phyloP scores from a whole-genome alignment of 1,140 invertebrate species.

The Maconellicoccus hirsutus region DNA sequence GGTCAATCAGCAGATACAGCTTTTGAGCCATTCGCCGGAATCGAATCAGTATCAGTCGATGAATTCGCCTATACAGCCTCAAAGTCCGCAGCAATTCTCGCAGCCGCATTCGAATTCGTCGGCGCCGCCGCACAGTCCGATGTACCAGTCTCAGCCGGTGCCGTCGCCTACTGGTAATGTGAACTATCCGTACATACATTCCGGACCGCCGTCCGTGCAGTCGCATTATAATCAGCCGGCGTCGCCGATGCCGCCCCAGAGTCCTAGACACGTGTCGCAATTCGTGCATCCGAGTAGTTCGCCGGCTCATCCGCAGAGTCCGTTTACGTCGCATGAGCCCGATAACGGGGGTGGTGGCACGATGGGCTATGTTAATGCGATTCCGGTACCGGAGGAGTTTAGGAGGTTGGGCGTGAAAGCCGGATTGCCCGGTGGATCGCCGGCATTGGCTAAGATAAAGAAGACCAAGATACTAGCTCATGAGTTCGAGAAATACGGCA shows the following conservation, averaged over 20 bases:
- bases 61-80: conserved; percentile 42
- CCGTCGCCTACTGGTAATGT: not conserved
- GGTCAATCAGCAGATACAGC: not conserved
- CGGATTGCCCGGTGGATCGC: not conserved
- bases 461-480: not conserved
- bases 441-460: not conserved
- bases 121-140: conserved; percentile 34
- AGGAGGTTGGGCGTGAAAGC: not conserved
- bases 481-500: not conserved
- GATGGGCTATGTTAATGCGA: not conserved
- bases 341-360: not conserved
- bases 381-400: not conserved
- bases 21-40: not conserved
- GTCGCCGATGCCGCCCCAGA: conserved; percentile 31
- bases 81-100: conserved; percentile 39
- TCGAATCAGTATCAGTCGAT: not conserved
- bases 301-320: conserved; percentile 19
- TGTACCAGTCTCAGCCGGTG: conserved; percentile 24
- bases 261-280: conserved; percentile 24
- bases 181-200: conserved; percentile 21
- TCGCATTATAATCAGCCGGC: conserved; percentile 26
- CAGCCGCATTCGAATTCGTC: conserved; percentile 37
- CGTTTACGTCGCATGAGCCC: not conserved
- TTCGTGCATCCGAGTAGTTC: conserved; percentile 37
- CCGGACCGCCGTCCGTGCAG: conserved; percentile 22